Percentiles rank a stretch among this genome's conserved stretches.
These are phyloP conservation scores for Gallirallus australis DNA, from an alignment of 2,797 vertebrate species.

Conservation along the genomic window DNA sequence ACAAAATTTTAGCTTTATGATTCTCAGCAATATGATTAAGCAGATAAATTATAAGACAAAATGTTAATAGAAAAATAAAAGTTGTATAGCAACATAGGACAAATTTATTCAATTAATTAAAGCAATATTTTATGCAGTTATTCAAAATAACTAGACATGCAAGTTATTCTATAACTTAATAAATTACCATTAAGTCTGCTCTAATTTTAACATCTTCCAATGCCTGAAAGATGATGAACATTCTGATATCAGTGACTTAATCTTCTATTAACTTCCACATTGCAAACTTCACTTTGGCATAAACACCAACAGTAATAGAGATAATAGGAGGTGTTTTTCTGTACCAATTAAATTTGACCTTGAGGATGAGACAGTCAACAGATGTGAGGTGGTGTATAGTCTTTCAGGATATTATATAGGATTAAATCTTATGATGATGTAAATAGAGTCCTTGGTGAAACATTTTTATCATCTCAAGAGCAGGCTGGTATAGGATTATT, in stretches of 20 bases:
- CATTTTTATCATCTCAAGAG: background rate
- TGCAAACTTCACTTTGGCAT: background rate
- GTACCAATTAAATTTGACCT: slow-evolving; percentile 37
- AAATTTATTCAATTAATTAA: slow-evolving; percentile 62
- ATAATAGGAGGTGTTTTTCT: background rate
- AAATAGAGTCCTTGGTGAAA: background rate
- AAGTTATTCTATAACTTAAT: slow-evolving; percentile 39
- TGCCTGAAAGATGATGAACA: slow-evolving; percentile 21
- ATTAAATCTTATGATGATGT: background rate
- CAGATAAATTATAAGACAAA: background rate
- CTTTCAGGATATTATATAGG: background rate
- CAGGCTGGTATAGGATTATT: background rate
- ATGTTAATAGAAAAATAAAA: slow-evolving; percentile 61
- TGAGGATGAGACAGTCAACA: background rate
- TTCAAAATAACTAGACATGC: slow-evolving; percentile 51
- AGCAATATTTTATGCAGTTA: slow-evolving; percentile 28
- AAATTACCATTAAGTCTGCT: slow-evolving; percentile 43
- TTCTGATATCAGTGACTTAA: slow-evolving; percentile 32
- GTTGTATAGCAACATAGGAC: background rate
- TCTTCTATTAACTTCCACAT: slow-evolving; percentile 8
- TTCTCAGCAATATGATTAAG: background rate
- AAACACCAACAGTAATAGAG: slow-evolving; percentile 1
- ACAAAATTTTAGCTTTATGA: background rate
- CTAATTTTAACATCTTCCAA: slow-evolving; percentile 22
- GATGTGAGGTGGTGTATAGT: background rate